Evolutionary conservation across 2,113 vertebrate species (phyloP).

Genomic region (Albula goreensis): DNA sequence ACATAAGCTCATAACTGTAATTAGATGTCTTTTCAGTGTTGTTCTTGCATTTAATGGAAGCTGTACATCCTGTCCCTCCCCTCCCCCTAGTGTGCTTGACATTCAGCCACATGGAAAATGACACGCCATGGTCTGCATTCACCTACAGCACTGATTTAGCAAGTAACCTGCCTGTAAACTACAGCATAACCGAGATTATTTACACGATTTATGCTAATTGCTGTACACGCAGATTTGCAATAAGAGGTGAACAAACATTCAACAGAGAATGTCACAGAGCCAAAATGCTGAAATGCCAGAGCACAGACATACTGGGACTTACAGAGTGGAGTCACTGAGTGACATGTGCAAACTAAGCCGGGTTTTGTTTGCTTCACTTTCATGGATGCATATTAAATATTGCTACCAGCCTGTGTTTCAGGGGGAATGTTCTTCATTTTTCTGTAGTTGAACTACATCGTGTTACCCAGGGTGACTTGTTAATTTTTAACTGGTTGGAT

Average conservation of each 20-base stretch:
- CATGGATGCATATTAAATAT: not conserved
- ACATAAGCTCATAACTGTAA: constrained; percentile 39
- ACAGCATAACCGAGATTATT: not conserved
- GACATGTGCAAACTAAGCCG: not conserved
- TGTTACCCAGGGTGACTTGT: no score
- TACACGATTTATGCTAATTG: not conserved
- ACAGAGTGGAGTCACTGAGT: not conserved
- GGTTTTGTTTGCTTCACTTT: not conserved
- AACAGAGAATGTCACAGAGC: not conserved
- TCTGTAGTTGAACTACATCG: no score
- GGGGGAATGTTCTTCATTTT: no score
- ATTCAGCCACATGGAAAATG: not conserved
- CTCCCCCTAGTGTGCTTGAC: not conserved
- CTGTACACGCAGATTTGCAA: not conserved
- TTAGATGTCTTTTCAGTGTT: constrained; percentile 26
- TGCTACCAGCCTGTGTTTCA: not conserved
- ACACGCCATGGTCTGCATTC: not conserved
- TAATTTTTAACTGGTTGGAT: no score
- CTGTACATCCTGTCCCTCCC: constrained; percentile 11
- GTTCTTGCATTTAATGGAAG: constrained; percentile 31
- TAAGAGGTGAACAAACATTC: not conserved
- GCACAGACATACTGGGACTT: not conserved
- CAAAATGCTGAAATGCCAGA: not conserved
- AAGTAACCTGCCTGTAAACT: not conserved
- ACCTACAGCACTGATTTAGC: not conserved